Evolutionary conservation across 2,113 vertebrate species (phyloP), one percentile per base, ranked within the genome.

Genomic region (Heterotilapia buettikoferi): DNA sequence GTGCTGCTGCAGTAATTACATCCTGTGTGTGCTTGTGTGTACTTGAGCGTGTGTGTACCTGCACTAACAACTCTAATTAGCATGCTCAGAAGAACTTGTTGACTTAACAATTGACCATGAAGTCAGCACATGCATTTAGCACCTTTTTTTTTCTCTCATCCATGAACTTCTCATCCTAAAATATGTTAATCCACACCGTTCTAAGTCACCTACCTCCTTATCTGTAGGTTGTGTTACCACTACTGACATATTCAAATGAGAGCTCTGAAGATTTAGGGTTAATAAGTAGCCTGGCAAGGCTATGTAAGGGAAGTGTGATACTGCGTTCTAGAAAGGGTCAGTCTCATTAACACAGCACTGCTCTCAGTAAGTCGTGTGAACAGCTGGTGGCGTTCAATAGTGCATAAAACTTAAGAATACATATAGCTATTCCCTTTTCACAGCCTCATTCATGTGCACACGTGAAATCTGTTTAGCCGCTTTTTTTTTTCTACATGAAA

Each of bases 331-430:
- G 92, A 87, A 90, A 86, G 86, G 91, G 86, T 93, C 90, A 90
- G 57, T 83, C 92, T 95, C 93, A 94, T 96, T 94, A 96, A 93
- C 93, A 93, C 88, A 26, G 66, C 19, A 57, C 59, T 78, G 88
- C 73, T 92, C 89, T 93, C 86, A 92, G 92, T 90, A 94, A 93
- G 92, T 93, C 86, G 92, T 90, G 91, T 95, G 92, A 94, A 73
- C 82, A 78, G 59, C 83, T 90, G 81, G 76, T 80, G 68, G 63
- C 52, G 90, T 89, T 80, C 61, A 89, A 84, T 63, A 84, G 80
- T 80, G 85, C 63, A 66, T 86, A 85, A 90, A 81, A 84, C 59
- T 52, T 82, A 83, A 84, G 82, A 93, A 89, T 50, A 82, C 86
- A 84, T 89, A 86, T 76, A 85, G 13, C n/a, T 6, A 80, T 79